Evolutionary conservation across 1,140 invertebrate species (phyloP), one percentile per base, ranked within the genome.

Genomic region (Hyposmocoma kahamanoa): DNA sequence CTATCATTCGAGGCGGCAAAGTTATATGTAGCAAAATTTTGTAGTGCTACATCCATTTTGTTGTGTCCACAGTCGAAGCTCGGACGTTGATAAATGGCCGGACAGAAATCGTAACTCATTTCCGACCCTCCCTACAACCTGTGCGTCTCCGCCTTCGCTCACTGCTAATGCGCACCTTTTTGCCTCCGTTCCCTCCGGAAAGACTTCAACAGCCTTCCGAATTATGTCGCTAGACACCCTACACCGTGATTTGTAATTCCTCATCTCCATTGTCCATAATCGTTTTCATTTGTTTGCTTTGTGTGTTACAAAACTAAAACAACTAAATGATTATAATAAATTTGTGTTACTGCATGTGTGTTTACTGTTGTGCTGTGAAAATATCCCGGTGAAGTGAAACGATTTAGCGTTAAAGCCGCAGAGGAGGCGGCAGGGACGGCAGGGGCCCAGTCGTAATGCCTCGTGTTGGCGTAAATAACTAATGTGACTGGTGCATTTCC

Each of bases 61-160:
- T 61, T 48, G 56, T 41, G 47, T 56, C 45, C 49, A 43, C 55
- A 60, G 60, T 67, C 53, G 52, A 50, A 59, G 58, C 45, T 46
- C 52, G 49, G 77, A 73, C 75, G 65, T 76, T 83, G 79, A 83
- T 76, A 69, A 78, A 83, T 76, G 76, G 58, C 53, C 59, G 65
- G 60, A 62, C 47, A 61, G 62, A 52, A 67, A 63, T 62, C 70
- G 61, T 71, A 65, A 60, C 66, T 80, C 67, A 78, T 78, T 78
- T 72, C 68, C 69, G 62, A 63, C 58, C 60, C 52, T 50, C 42
- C 59, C 58, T 58, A 59, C 67, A 58, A 58, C 49, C 66, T 59
- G 50, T 53, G 47, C 53, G 24, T 45, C 43, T 49, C 38, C 36
- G 44, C 30, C 39, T 9, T n/a, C 30, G 24, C 24, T 26, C 24